Percentiles rank a stretch among this genome's conserved stretches.
phyloP scores from a whole-genome alignment of 1,140 invertebrate genomes.

The Lepidurus couesii region DNA sequence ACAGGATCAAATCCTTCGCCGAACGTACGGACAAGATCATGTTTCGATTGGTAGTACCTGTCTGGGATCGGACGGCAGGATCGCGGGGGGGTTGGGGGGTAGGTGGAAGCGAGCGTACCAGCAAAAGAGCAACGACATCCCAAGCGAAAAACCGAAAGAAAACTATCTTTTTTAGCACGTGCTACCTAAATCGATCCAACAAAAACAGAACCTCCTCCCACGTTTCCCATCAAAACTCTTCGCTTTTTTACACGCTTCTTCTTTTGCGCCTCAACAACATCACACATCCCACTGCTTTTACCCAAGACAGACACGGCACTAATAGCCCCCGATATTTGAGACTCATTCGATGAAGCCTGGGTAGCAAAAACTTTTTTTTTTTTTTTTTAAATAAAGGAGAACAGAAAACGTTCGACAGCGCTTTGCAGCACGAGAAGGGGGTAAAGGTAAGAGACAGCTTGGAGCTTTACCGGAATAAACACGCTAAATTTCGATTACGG shows the following conservation, averaged over 20 bases:
- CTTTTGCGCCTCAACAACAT: too few species aligned
- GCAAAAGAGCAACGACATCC: not conserved
- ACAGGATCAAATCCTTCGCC: not conserved
- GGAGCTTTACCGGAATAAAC: not conserved
- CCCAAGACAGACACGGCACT: not conserved
- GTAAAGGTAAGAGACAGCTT: not conserved
- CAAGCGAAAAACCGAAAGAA: too few species aligned
- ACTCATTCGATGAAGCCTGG: not conserved
- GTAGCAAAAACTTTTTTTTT: too few species aligned
- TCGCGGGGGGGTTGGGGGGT: not conserved
- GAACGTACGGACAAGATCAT: not conserved
- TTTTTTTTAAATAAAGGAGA: too few species aligned
- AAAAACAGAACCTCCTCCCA: not conserved
- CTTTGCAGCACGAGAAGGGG: too few species aligned
- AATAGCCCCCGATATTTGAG: not conserved
- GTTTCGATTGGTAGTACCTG: slow-evolving; percentile 1
- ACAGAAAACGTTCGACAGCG: too few species aligned
- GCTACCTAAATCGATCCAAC: slow-evolving; percentile 7
- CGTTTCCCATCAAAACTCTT: not conserved
- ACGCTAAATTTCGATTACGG: slow-evolving; percentile 4
- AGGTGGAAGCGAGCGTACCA: not conserved
- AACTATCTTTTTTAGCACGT: too few species aligned
- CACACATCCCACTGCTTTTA: too few species aligned
- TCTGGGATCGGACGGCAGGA: not conserved
- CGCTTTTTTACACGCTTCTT: not conserved